Percentiles rank a stretch among this genome's conserved stretches.
Evolutionary conservation across 2,888 invertebrate species (phyloP).

Genomic region (Strigamia crassipes): DNA sequence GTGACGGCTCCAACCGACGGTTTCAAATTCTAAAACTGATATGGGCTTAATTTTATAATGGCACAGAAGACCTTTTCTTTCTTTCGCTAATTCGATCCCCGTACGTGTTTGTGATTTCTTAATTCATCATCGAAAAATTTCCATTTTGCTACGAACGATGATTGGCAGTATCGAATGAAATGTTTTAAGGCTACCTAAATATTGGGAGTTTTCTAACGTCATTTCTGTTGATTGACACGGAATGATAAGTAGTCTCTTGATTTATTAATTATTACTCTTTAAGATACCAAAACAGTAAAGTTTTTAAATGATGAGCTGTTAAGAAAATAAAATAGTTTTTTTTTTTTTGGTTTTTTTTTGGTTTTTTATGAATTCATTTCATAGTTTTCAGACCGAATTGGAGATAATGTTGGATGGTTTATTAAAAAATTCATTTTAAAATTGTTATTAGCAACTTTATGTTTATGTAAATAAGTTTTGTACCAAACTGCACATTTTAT

Average conservation of each 20-base stretch:
- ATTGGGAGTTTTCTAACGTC: not conserved
- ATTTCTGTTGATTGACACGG: not conserved
- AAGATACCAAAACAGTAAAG: not conserved
- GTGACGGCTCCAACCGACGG: slow-evolving; percentile 75
- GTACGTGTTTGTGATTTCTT: not conserved
- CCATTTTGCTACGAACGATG: not conserved
- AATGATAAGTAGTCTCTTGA: not conserved
- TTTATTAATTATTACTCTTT: not conserved
- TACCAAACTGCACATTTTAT: not conserved
- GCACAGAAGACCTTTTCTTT: not conserved
- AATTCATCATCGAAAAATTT: not conserved
- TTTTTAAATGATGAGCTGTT: not conserved
- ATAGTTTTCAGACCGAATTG: not conserved
- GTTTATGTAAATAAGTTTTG: not conserved
- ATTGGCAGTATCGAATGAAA: not conserved
- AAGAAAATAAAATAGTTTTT: not conserved
- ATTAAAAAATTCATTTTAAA: not conserved
- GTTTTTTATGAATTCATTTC: not conserved
- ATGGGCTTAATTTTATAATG: not conserved
- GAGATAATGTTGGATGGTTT: not conserved
- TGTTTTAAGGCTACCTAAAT: not conserved
- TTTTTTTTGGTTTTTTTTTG: not conserved
- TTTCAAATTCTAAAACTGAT: slow-evolving; percentile 75
- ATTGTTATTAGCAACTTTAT: not conserved
- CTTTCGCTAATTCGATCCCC: not conserved